Evolutionary conservation across 2,888 invertebrate genomes (phyloP), one percentile per base, ranked within the genome.

Genomic region (Monopis laevigella): DNA sequence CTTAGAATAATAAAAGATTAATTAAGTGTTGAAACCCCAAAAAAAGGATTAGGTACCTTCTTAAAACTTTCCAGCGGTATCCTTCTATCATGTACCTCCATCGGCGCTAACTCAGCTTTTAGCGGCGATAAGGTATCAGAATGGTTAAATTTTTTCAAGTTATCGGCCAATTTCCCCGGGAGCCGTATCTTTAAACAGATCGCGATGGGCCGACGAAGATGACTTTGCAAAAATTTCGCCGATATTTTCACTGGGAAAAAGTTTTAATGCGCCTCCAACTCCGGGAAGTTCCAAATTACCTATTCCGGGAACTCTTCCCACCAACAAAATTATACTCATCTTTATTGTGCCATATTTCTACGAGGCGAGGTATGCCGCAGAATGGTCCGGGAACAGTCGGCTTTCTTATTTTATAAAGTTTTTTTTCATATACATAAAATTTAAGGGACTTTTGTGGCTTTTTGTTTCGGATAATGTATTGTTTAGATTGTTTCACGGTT

Each of bases 281-380:
- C 46, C 46, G 43, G 40, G 46, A 14, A 55, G 46, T 54, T 51
- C 46, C 43, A 43, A 56, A 56, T 53, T 59, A 53, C 55, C 54
- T 51, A 55, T 55, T 56, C 57, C 44, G 47, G 46, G 35, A 7
- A 24, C 49, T 42, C 42, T 43, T 49, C 45, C 46, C 44, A 39
- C 51, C 56, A 48, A 55, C 59, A 52, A 58, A 62, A 65, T 39
- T 42, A 58, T 52, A 53, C 58, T 53, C 51, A 55, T 56, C 56
- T 61, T 58, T 59, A 62, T 61, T 61, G 58, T 59, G 49, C 52
- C 52, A 54, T 55, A 55, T 52, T 44, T 40, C 19, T 41, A n/a
- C n/a, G n/a, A n/a, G n/a, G n/a, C n/a, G n/a, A n/a, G n/a, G n/a
- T n/a, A n/a, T n/a, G n/a, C n/a, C n/a, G n/a, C n/a, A n/a, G n/a